Conservation (phyloP, 2,888 invertebrate species). For the Drosophila melanosoma region DNA sequence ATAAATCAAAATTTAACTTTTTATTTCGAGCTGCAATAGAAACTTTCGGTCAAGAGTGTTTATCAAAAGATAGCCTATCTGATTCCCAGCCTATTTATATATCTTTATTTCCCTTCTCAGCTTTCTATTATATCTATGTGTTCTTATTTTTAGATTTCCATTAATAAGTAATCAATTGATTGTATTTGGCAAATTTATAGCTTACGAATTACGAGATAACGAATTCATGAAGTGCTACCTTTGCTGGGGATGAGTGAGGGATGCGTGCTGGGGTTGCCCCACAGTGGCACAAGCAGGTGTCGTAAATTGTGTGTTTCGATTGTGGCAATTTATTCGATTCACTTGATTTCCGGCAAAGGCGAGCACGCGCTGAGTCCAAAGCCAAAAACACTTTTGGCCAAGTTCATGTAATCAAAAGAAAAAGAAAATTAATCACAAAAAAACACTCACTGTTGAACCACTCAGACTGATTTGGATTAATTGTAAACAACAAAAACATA, state of each 20-base stretch:
- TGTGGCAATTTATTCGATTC: conserved; percentile 50
- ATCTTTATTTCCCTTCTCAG: not conserved
- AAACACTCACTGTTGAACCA: conserved; percentile 1
- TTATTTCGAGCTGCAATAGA: not conserved
- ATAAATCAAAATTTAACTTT: not conserved
- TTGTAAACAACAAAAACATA: conserved; percentile 37
- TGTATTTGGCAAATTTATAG: conserved; percentile 31
- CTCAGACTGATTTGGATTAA: conserved; percentile 33
- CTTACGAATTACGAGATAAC: not conserved
- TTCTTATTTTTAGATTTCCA: not conserved
- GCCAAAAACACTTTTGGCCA: conserved; percentile 36
- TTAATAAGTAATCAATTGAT: conserved; percentile 14
- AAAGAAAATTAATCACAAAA: conserved; percentile 68
- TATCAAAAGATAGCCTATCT: no score
- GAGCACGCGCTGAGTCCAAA: conserved; percentile 29
- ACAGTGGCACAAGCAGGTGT: conserved; percentile 39
- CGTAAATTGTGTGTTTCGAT: conserved; percentile 38
- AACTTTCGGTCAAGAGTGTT: not conserved
- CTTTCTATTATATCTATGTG: not conserved
- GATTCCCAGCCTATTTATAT: not conserved
- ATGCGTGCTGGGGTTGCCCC: not conserved
- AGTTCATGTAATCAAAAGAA: conserved; percentile 63
- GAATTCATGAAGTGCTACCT: conserved; percentile 36
- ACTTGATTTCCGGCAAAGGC: conserved; percentile 42
- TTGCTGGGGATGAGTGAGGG: not conserved